Percentiles rank a stretch among this genome's conserved stretches.
Evolutionary conservation across 2,888 invertebrate species (phyloP).

Genomic region (Girardia tigrina): DNA sequence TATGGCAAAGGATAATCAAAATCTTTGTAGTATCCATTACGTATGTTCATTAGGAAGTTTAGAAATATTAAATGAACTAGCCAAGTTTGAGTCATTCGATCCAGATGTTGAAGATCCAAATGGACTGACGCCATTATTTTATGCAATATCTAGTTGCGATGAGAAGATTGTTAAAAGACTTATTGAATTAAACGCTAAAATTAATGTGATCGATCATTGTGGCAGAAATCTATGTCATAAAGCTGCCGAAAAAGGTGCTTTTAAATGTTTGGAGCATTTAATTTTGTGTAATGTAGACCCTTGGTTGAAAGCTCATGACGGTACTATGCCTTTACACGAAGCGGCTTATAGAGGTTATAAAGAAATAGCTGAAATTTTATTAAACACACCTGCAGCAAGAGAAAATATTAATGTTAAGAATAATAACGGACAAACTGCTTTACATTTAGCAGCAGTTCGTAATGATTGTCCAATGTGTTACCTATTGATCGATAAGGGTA

Average conservation of each 20-base stretch:
- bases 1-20: neutral
- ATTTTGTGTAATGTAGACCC: neutral
- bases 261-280: slow-evolving; percentile 3
- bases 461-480: neutral
- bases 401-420: neutral
- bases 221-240: slow-evolving; percentile 11
- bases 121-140: neutral
- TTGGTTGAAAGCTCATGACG: neutral
- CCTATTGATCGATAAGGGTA: neutral
- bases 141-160: neutral
- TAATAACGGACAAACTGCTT: neutral
- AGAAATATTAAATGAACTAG: neutral
- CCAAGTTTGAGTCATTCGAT: neutral
- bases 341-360: slow-evolving; percentile 3
- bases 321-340: neutral
- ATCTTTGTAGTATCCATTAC: neutral
- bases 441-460: neutral
- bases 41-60: neutral
- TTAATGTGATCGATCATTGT: neutral
- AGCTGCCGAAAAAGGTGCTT: slow-evolving; percentile 13
- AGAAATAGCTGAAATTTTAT: neutral
- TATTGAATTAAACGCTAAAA: neutral
- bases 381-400: neutral
- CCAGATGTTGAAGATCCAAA: neutral
- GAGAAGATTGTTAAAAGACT: slow-evolving; percentile 8